A percentile compares a stretch with the other conserved stretches of the same genome.
Evolutionary conservation across 2,797 vertebrate genomes (phyloP).

Genomic region (Poecilia gillii): DNA sequence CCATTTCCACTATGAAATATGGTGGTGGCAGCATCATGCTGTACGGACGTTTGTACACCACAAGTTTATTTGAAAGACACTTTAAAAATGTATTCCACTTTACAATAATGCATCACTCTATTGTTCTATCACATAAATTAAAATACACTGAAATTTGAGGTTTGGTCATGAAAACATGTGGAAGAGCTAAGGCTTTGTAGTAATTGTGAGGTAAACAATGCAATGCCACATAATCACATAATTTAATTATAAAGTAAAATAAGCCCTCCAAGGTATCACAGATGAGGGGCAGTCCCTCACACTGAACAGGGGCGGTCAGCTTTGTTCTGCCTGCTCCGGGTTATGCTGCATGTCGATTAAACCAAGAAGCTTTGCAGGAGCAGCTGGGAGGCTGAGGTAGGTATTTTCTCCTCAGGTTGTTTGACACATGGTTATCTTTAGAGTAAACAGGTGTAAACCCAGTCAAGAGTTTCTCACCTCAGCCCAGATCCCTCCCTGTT

Average conservation of each 20-base stretch:
- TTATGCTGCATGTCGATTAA: slow-evolving; percentile 33
- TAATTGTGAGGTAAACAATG: not conserved
- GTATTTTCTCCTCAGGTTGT: slow-evolving; percentile 26
- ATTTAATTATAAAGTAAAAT: slow-evolving; percentile 13
- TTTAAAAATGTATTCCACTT: not conserved
- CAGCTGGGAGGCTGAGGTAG: slow-evolving; percentile 20
- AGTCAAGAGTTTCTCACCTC: not conserved
- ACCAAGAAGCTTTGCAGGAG: slow-evolving; percentile 19
- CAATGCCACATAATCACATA: not conserved
- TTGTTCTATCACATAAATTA: not conserved
- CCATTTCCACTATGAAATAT: not conserved
- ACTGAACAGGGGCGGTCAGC: slow-evolving; percentile 18
- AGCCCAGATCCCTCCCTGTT: slow-evolving; percentile 2
- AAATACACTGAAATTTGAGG: not conserved
- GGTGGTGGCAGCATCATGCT: not conserved
- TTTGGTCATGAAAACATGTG: not conserved
- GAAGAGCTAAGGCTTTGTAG: not conserved
- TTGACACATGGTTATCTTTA: slow-evolving; percentile 17
- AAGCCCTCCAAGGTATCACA: slow-evolving; percentile 3
- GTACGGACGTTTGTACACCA: not conserved
- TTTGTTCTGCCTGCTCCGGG: slow-evolving; percentile 29
- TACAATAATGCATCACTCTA: not conserved
- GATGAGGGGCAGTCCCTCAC: slow-evolving; percentile 4
- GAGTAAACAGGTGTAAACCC: slow-evolving; percentile 26
- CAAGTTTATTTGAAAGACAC: not conserved